Evolutionary conservation across 2,888 invertebrate genomes (phyloP).

Genomic region (Plebejus argus): DNA sequence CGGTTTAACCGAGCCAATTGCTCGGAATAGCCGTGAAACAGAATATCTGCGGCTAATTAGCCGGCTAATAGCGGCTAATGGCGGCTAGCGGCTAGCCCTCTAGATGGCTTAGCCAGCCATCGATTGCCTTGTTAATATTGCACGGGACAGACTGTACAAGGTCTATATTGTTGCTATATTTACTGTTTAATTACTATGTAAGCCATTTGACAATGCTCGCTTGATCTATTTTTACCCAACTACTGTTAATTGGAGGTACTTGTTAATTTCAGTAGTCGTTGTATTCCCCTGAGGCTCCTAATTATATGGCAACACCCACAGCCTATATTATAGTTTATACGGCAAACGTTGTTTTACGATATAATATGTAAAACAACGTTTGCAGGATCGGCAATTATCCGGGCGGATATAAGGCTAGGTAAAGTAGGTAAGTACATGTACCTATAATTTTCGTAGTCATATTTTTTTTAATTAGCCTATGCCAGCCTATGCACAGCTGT

Average conservation of each 20-base stretch:
- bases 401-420: no score
- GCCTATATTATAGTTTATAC: no score
- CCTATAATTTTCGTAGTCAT: no score
- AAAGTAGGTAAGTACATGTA: no score
- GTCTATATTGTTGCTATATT: background rate
- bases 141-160: background rate
- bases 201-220: background rate
- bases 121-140: slow-evolving; percentile 23
- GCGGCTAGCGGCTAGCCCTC: slow-evolving; percentile 7
- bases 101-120: slow-evolving; percentile 14
- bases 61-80: slow-evolving; percentile 11
- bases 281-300: background rate
- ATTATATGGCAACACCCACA: background rate
- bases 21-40: slow-evolving; percentile 16
- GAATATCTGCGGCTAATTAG: slow-evolving; percentile 7
- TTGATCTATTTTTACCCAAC: background rate
- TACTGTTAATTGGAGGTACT: background rate
- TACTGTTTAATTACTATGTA: background rate
- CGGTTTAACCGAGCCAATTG: background rate
- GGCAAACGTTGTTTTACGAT: no score
- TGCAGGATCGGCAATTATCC: no score
- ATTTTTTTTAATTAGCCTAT: no score
- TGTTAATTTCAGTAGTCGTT: background rate
- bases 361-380: no score
- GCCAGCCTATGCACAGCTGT: no score